These are phyloP conservation scores for Achatina immaculata DNA, from an alignment of 1,140 invertebrate species.

Conservation along the genomic window DNA sequence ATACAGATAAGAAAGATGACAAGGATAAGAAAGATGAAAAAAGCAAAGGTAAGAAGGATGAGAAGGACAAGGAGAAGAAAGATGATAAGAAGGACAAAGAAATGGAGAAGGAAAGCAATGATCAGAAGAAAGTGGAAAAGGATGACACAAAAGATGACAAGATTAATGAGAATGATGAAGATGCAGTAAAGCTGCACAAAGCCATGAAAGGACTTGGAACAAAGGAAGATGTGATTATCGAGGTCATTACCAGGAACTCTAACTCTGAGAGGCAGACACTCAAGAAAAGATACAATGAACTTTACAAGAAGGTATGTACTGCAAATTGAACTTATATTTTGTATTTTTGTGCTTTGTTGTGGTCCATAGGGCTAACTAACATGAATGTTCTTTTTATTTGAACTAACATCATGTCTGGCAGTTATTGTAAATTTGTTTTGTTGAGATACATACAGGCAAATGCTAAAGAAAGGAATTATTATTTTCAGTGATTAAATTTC, in stretches of 20 bases:
- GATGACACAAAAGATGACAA: conserved; percentile 43
- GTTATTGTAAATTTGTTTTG: no score
- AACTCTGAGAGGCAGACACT: conserved; percentile 48
- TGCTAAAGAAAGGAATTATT: no score
- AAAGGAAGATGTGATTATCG: conserved; percentile 46
- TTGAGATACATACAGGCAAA: no score
- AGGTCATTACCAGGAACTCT: conserved; percentile 39
- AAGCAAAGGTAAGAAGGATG: background rate
- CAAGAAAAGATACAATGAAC: conserved; percentile 47
- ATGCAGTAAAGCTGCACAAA: conserved; percentile 57
- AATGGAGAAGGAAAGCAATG: background rate
- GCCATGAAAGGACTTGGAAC: conserved; percentile 64
- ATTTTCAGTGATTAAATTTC: no score
- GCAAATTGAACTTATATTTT: background rate
- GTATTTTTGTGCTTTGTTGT: no score
- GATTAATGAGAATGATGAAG: conserved; percentile 48
- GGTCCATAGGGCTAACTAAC: no score
- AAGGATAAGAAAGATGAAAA: background rate
- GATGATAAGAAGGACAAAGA: background rate
- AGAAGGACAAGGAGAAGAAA: background rate
- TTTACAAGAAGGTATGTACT: conserved; percentile 15
- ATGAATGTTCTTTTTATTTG: no score
- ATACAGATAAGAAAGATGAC: background rate
- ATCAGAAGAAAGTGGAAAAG: background rate
- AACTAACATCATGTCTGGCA: no score